Evolutionary conservation across 2,888 invertebrate species (phyloP), one percentile per base, ranked within the genome.

Genomic region (Ophion slaviceki): DNA sequence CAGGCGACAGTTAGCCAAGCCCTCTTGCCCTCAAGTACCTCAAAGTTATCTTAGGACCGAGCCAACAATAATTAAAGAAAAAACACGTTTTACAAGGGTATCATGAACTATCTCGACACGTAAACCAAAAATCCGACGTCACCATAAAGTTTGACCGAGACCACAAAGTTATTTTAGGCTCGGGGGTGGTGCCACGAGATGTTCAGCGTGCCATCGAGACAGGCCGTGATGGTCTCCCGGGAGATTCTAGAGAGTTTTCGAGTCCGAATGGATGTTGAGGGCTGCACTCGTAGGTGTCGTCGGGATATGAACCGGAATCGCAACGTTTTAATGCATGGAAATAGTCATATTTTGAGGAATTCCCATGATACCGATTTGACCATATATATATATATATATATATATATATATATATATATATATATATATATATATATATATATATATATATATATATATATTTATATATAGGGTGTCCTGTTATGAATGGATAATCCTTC

Each of bases 231-330:
- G 70, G 68, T 81, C 81, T 72, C 76, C 5, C 45, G 32, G 24
- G 40, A 32, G 47, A 82, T 61, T 59, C 2, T 11, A 2, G 11
- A 57, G 67, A 59, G 10, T 36, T 24, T 76, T 57, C 75, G 67
- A 68, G 47, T 24, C 10, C n/a, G 14, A 17, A 20, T 59, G 36
- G 68, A 36, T 61, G 77, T 85, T 57, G 28, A 77, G 36, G 36
- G 45, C 57, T 20, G 62, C 76, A 85, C 86, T 87, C 85, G 83
- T 82, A 67, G 70, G 40, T 82, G 86, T 86, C 85, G 79, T 85
- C 85, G 80, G 47, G 68, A n/a, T 6, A 62, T 47, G 20, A 45
- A 45, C 8, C 45, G 11, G n/a, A 72, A 86, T 82, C 72, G 81
- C 80, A 75, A 86, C 64, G 76, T 78, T 84, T 70, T 68, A 82